Conservation (phyloP, 2,113 vertebrate genomes). For the Chamaetylas fuelleborni region DNA sequence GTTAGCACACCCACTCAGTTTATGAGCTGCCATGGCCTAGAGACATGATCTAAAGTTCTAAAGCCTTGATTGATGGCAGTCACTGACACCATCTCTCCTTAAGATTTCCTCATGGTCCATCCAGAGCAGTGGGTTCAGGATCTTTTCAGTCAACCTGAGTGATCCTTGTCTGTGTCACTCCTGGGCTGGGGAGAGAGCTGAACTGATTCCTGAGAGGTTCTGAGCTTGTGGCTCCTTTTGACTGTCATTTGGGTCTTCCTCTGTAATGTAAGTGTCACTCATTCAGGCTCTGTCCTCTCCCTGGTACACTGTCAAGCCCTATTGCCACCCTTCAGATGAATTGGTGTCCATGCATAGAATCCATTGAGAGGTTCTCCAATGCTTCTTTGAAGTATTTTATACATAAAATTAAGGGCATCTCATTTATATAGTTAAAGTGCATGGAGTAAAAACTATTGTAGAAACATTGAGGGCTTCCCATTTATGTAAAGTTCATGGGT, state of each 20-base stretch:
- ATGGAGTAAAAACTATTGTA: background rate
- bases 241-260: background rate
- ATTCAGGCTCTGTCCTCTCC: background rate
- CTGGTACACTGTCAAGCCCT: background rate
- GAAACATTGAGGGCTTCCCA: background rate
- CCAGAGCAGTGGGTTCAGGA: background rate
- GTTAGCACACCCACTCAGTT: background rate
- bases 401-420: background rate
- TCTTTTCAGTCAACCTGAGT: background rate
- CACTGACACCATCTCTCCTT: background rate
- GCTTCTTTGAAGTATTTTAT: background rate
- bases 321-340: background rate
- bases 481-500: background rate
- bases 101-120: background rate
- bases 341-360: rapidly evolving
- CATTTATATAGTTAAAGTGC: background rate
- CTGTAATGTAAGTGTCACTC: background rate
- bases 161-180: background rate
- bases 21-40: background rate
- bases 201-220: background rate
- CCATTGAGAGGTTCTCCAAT: background rate
- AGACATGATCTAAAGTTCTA: background rate
- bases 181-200: background rate
- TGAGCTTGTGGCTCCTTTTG: background rate
- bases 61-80: background rate